These are phyloP conservation scores for Pseudeuparius sepicola DNA, from an alignment of 2,888 invertebrate species.

Conservation along the genomic window DNA sequence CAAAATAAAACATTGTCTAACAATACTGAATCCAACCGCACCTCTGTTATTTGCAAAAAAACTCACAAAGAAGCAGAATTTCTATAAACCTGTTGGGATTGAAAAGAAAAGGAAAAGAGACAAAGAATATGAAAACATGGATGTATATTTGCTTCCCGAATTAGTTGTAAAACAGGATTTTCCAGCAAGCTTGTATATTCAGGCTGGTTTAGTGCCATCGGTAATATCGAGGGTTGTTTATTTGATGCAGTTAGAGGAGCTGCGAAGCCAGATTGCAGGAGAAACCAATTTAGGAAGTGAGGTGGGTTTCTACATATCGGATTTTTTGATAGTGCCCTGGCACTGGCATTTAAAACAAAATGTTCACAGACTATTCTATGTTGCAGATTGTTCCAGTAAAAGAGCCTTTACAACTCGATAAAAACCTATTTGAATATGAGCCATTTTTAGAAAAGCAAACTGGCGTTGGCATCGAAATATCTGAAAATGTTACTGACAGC, in stretches of 20 bases:
- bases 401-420: constrained; percentile 31
- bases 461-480: too few relatives aligned
- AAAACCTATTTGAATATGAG: constrained; percentile 27
- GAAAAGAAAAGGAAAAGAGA: constrained; percentile 37
- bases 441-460: too few relatives aligned
- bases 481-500: too few relatives aligned
- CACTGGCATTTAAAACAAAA: too few relatives aligned
- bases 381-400: too few relatives aligned
- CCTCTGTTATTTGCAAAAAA: constrained; percentile 74
- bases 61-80: constrained; percentile 49
- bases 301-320: constrained; percentile 22
- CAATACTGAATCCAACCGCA: constrained; percentile 54
- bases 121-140: constrained; percentile 44
- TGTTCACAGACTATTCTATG: too few relatives aligned
- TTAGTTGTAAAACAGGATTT: constrained; percentile 63
- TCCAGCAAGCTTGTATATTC: constrained; percentile 72
- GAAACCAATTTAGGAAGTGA: constrained; percentile 39
- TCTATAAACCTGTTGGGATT: constrained; percentile 44
- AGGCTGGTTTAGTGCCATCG: constrained; percentile 74
- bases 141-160: constrained; percentile 77
- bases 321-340: too few relatives aligned
- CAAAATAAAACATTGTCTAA: constrained; percentile 57
- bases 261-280: constrained; percentile 47
- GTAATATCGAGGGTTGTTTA: constrained; percentile 61
- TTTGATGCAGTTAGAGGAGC: constrained; percentile 63